Conservation (phyloP, 1,140 invertebrate genomes). For the Pseudomyrmex dendroicus region DNA sequence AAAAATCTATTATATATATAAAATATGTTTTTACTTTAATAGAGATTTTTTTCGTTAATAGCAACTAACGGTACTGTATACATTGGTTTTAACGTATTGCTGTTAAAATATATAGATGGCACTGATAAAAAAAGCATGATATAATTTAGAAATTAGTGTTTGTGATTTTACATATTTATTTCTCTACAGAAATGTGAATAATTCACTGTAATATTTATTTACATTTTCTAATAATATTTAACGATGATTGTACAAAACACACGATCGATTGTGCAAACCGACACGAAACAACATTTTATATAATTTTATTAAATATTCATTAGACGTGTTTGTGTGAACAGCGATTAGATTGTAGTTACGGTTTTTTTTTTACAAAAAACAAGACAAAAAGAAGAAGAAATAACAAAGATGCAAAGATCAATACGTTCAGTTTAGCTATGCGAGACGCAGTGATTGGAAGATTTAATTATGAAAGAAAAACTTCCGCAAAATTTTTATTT, state of each 20-base stretch:
- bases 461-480: conserved; percentile 57
- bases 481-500: conserved; percentile 54
- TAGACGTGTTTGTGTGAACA: neutral
- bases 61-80: neutral
- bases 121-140: neutral
- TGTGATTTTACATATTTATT: neutral
- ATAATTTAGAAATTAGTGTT: neutral
- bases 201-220: no score
- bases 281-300: no score
- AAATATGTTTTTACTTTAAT: neutral
- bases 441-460: conserved; percentile 42
- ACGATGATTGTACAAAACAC: no score
- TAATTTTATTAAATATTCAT: no score
- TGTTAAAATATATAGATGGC: conserved; percentile 32
- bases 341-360: neutral
- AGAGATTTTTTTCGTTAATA: neutral
- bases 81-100: neutral
- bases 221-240: no score
- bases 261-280: no score
- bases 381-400: neutral
- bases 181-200: no score
- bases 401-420: conserved; percentile 57
- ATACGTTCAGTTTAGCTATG: conserved; percentile 53
- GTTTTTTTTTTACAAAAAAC: neutral
- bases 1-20: conserved; percentile 1